Conservation (phyloP, 37 sponge, comb jelly and placozoan genomes). For the Oscarella lobularis region DNA sequence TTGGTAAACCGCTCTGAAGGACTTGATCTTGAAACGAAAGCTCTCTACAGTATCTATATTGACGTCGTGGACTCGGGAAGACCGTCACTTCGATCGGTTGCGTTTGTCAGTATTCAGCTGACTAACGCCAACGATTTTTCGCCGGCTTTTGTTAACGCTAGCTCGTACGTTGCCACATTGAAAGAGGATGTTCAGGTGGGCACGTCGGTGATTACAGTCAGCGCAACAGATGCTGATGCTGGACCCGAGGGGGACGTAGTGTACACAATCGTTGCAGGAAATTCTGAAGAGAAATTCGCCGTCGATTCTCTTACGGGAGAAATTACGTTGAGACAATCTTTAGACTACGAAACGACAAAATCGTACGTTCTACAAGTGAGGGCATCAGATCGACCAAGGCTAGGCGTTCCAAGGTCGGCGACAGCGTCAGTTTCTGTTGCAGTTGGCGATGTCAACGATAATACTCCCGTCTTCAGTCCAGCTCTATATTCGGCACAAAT, state of each 20-base stretch:
- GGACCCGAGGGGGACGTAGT: conserved; percentile 34
- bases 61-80: not conserved
- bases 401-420: not conserved
- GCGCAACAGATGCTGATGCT: conserved; percentile 36
- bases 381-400: not conserved
- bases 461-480: not conserved
- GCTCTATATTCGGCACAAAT: not conserved
- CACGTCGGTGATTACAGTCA: conserved; percentile 10
- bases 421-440: not conserved
- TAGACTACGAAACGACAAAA: conserved; percentile 34
- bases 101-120: not conserved
- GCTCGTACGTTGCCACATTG: conserved; percentile 13
- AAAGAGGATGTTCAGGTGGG: conserved; percentile 33
- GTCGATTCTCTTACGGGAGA: conserved; percentile 25
- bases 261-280: conserved; percentile 4
- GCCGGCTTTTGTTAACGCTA: not conserved
- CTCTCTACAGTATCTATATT: not conserved
- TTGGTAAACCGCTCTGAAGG: not conserved
- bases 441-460: not conserved
- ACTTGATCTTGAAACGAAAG: not conserved
- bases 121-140: not conserved
- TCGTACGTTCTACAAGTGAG: not conserved
- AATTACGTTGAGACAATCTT: not conserved
- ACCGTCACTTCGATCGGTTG: not conserved
- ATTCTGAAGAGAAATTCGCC: conserved; percentile 7